Percentiles rank a stretch among this genome's conserved stretches.
Conservation (phyloP, 1,140 invertebrate species). For the Orussus abietinus region DNA sequence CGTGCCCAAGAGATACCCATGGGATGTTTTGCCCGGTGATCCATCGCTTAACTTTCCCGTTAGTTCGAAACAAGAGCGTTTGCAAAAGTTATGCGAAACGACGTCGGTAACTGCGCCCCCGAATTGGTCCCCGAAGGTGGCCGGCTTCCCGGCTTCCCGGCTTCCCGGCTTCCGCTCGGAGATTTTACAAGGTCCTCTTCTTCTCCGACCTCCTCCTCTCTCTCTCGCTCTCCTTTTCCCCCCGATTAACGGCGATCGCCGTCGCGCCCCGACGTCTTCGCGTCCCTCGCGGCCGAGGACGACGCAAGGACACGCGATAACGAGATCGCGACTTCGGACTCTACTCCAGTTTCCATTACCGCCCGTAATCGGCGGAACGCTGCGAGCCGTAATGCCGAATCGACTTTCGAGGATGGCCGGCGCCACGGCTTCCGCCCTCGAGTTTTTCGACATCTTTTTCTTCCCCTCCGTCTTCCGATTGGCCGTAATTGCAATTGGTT, state of each 20-base stretch:
- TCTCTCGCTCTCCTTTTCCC: not conserved
- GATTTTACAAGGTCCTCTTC: slow-evolving; percentile 4
- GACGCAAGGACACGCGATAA: too few species aligned
- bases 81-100: slow-evolving; percentile 34
- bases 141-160: not conserved
- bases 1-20: slow-evolving; percentile 32
- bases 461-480: too few species aligned
- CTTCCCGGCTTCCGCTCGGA: not conserved
- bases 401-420: slow-evolving; percentile 21
- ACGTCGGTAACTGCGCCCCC: slow-evolving; percentile 8
- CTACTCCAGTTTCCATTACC: too few species aligned
- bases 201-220: too few species aligned
- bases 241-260: too few species aligned
- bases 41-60: slow-evolving; percentile 38
- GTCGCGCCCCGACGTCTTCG: too few species aligned
- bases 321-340: too few species aligned
- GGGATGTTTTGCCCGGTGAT: slow-evolving; percentile 36
- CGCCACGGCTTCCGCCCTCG: not conserved
- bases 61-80: slow-evolving; percentile 34
- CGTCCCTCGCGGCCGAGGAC: too few species aligned
- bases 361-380: too few species aligned
- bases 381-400: slow-evolving; percentile 15
- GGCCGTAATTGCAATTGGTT: too few species aligned
- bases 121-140: slow-evolving; percentile 24
- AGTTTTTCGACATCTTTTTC: slow-evolving; percentile 5